Evolutionary conservation across 2,113 vertebrate genomes (phyloP), one percentile per base, ranked within the genome.

Genomic region (Enhydra lutris): DNA sequence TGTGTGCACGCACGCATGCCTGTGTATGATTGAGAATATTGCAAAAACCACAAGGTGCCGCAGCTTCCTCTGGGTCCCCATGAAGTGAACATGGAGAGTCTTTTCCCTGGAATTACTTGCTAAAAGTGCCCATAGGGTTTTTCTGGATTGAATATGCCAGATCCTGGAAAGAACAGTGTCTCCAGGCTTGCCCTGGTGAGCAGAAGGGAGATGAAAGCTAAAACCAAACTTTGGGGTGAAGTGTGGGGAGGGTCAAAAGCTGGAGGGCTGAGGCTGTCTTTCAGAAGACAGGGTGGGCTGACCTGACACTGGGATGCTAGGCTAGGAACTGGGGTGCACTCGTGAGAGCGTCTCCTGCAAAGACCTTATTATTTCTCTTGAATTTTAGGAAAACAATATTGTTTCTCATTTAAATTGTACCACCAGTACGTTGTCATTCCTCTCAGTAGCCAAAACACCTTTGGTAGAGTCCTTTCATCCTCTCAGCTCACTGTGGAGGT

Each of bases 1-100:
- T 17, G 24, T 12, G 18, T 7, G 36, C 4, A 1, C 1, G 31
- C 4, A 34, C 7, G 1, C 20, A 18, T 13, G 4, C 1, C 5
- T 65, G 73, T 78, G 59, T 79, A 3, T 36, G 57, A 36, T 2
- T 63, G 52, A 81, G 26, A 42, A 47, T 80, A 50, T 81, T n/a
- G 42, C 17, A 67, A 69, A 80, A 76, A 91, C 17, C 61, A 2
- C 52, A 8, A 52, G 42, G 34, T 45, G 8, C 17, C 20, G 6
- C 14, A 88, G n/a, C 21, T 80, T 21, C 76, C 69, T 21, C 34
- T 87, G 23, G 23, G 67, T 45, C 17, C 6, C 11, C 26, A 10
- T 71, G 57, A 69, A 47, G 5, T 47, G 82, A 73, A 24, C 36
- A 15, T 11, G n/a, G 67, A 65, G 36, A 17, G 8, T 8, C 5